Evolutionary conservation across 2,113 vertebrate genomes (phyloP).

Genomic region (Barnardius zonarius): DNA sequence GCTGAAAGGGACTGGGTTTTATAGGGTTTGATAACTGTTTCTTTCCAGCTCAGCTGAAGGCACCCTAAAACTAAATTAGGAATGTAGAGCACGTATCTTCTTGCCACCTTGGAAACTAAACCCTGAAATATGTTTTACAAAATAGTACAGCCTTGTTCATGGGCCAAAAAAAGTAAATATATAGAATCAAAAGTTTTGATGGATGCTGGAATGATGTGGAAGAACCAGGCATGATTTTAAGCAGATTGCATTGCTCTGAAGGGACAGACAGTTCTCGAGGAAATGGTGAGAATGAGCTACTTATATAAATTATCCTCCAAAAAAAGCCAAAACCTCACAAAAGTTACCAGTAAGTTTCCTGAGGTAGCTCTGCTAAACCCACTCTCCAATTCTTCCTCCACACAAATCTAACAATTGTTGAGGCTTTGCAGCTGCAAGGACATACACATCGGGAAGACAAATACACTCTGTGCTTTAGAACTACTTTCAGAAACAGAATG

Average conservation of each 20-base stretch:
- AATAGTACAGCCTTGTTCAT: not conserved
- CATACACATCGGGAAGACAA: not conserved
- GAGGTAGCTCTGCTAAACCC: not conserved
- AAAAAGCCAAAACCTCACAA: not conserved
- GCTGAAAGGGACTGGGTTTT: not conserved
- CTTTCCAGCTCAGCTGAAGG: not conserved
- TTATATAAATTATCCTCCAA: not conserved
- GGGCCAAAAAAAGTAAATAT: not conserved
- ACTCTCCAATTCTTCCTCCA: not conserved
- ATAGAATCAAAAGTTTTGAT: not conserved
- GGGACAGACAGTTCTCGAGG: not conserved
- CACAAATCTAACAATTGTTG: not conserved
- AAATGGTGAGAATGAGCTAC: not conserved
- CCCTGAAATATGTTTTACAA: not conserved
- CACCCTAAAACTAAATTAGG: not conserved
- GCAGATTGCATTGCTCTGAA: not conserved
- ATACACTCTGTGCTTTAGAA: not conserved
- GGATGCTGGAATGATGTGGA: not conserved
- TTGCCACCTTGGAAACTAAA: not conserved
- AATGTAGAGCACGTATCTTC: not conserved
- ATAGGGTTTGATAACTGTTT: not conserved
- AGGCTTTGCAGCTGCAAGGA: not conserved
- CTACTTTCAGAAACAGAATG: not conserved
- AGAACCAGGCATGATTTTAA: not conserved
- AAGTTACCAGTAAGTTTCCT: not conserved